Base-by-base conservation (phyloP, 2,888 invertebrate genomes). In the Plebejus melissa region DNA sequence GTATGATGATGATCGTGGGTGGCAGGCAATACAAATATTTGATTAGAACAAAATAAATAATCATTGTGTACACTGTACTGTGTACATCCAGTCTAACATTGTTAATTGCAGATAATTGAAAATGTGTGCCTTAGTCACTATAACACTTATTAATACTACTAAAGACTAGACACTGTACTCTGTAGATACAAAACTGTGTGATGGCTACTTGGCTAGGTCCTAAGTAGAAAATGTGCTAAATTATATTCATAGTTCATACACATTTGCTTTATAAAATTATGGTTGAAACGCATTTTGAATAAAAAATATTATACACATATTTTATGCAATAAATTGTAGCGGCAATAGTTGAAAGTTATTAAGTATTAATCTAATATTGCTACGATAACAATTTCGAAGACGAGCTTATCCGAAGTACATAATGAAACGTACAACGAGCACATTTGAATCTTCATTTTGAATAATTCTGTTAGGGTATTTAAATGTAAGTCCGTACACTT, bases 381-480 rank as follows among this genome's bases (percentile, higher is more conserved):
- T 16, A 16, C 11, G 54, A 46, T 46, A 46, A 65, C 11, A 65
- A 65, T 28, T 28, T 65, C 3, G 5, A 58, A 7, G 22, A 58
- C 3, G 58, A 7, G 9, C 9, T 58, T 58, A 60, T 7, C 28
- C 60, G 60, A 28, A 60, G 22, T 60, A 60, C 28, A 4, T 11
- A 60, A 60, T 28, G 11, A 28, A 60, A 60, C 60, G 60, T 60
- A 36, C 13, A 32, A 13, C 32, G 13, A 65, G 5, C 13, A 65
- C 32, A 65, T 65, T 65, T 13, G 65, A 65, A 36, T 65, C 65
- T 65, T 65, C 65, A 65, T 65, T 65, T 65, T 32, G 65, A 32
- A 65, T 65, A 65, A 65, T 65, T 65, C 32, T 5, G 65, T 16
- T 65, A 13, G 65, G 32, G 5, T 65, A 65, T 65, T 65, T 32